phyloP scores from a whole-genome alignment of 2,113 vertebrate species.

The Orcinus orca region DNA sequence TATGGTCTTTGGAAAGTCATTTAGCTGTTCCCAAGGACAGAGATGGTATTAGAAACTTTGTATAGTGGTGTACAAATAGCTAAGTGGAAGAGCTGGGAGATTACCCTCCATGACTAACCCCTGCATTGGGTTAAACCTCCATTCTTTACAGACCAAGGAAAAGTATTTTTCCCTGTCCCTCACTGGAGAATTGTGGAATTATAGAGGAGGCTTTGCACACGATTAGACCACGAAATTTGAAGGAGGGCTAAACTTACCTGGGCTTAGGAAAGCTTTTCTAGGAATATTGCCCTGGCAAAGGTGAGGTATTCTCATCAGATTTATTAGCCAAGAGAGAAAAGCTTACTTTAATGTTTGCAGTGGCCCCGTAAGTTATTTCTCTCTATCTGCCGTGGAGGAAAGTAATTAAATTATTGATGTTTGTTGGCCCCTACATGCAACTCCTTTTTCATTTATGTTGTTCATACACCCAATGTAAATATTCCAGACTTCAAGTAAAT shows the following conservation, averaged over 20 bases:
- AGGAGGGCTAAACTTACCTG: constrained; percentile 57
- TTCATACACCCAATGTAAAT: constrained; percentile 44
- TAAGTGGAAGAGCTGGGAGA: not conserved
- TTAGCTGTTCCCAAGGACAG: constrained; percentile 21
- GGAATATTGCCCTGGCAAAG: constrained; percentile 70
- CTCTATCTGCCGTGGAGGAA: constrained; percentile 58
- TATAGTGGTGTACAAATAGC: not conserved
- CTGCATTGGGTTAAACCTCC: not conserved
- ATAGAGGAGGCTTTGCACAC: constrained; percentile 45
- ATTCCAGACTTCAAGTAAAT: constrained; percentile 52
- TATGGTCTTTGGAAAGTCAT: constrained; percentile 59
- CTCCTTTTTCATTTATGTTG: constrained; percentile 65
- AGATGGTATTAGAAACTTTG: not conserved
- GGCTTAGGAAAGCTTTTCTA: constrained; percentile 67
- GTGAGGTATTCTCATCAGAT: constrained; percentile 59
- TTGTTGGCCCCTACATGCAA: constrained; percentile 25
- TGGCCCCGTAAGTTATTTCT: constrained; percentile 64
- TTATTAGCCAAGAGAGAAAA: constrained; percentile 68
- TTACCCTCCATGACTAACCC: not conserved
- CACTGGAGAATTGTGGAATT: constrained; percentile 24
- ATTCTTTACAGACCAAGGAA: not conserved
- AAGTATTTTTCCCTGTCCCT: not conserved
- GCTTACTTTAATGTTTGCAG: constrained; percentile 60
- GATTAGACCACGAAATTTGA: constrained; percentile 64
- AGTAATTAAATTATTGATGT: constrained; percentile 74